Evolutionary conservation across 2,888 invertebrate genomes (phyloP).

Genomic region (Thyatira batis): DNA sequence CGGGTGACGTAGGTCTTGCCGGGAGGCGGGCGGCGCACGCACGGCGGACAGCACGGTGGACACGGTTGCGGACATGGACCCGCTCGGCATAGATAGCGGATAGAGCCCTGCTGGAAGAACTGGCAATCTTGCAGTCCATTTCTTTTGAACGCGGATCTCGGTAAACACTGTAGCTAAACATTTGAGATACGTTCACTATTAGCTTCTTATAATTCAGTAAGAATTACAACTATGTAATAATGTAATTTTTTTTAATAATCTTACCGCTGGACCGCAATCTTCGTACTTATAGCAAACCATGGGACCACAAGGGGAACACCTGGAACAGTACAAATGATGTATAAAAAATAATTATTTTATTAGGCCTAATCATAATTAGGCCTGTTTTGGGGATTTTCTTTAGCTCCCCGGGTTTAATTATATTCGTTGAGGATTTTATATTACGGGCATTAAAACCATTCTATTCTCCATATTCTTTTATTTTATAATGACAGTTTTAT

Average conservation of each 20-base stretch:
- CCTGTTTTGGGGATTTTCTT: too few relatives aligned
- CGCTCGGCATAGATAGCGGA: slow-evolving; percentile 74
- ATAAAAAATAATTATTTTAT: too few relatives aligned
- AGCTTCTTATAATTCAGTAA: slow-evolving; percentile 23
- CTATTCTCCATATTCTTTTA: too few relatives aligned
- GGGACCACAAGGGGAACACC: slow-evolving; percentile 77
- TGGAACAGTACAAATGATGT: too few relatives aligned
- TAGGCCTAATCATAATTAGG: too few relatives aligned
- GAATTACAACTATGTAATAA: neutral
- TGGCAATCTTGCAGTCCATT: slow-evolving; percentile 79
- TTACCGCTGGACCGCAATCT: slow-evolving; percentile 77
- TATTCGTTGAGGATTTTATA: too few relatives aligned
- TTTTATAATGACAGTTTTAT: too few relatives aligned
- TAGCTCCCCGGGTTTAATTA: too few relatives aligned
- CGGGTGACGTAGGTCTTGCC: slow-evolving; percentile 77
- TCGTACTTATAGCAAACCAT: slow-evolving; percentile 80
- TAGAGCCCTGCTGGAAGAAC: slow-evolving; percentile 77
- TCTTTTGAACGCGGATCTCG: slow-evolving; percentile 78
- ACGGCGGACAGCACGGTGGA: slow-evolving; percentile 73
- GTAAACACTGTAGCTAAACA: slow-evolving; percentile 74
- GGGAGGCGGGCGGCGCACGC: slow-evolving; percentile 71
- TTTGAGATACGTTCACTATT: slow-evolving; percentile 6
- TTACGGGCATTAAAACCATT: too few relatives aligned
- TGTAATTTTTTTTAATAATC: slow-evolving; percentile 19
- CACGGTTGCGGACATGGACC: slow-evolving; percentile 61